A percentile compares a stretch with the other conserved stretches of the same genome.
These are phyloP conservation scores for Drosophila seclusa DNA, from an alignment of 2,888 invertebrate genomes.

Conservation along the genomic window DNA sequence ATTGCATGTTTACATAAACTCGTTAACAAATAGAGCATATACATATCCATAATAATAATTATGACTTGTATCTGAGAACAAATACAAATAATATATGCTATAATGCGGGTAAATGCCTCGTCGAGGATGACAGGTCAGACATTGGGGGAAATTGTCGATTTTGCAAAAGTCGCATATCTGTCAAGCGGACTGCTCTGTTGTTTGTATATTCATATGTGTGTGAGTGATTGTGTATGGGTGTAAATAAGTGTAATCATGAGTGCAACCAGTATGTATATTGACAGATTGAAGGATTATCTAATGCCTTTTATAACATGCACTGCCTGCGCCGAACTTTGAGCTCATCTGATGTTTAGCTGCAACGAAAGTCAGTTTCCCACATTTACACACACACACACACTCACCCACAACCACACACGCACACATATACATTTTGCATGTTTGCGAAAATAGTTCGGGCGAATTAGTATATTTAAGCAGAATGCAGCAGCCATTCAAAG, in stretches of 20 bases:
- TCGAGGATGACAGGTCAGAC: slow-evolving; percentile 20
- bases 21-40: slow-evolving; percentile 15
- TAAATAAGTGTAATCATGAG: slow-evolving; percentile 48
- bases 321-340: slow-evolving; percentile 61
- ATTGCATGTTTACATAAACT: slow-evolving; percentile 45
- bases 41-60: slow-evolving; percentile 59
- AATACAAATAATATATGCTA: slow-evolving; percentile 50
- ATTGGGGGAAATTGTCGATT: slow-evolving; percentile 44
- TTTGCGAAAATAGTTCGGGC: slow-evolving; percentile 25
- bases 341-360: slow-evolving; percentile 53
- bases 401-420: not conserved
- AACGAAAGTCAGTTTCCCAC: slow-evolving; percentile 27
- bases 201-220: slow-evolving; percentile 8
- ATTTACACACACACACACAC: slow-evolving; percentile 15
- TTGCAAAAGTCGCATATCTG: slow-evolving; percentile 28
- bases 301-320: slow-evolving; percentile 63
- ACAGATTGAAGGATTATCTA: slow-evolving; percentile 77
- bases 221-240: slow-evolving; percentile 1
- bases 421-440: slow-evolving; percentile 16
- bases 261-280: slow-evolving; percentile 65
- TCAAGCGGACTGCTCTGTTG: slow-evolving; percentile 18
- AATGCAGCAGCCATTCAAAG: slow-evolving; percentile 41
- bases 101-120: slow-evolving; percentile 24
- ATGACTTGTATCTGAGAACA: slow-evolving; percentile 60
- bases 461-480: slow-evolving; percentile 31